Evolutionary conservation across 2,113 vertebrate genomes (phyloP).

Genomic region (Mormyrus lacerda): DNA sequence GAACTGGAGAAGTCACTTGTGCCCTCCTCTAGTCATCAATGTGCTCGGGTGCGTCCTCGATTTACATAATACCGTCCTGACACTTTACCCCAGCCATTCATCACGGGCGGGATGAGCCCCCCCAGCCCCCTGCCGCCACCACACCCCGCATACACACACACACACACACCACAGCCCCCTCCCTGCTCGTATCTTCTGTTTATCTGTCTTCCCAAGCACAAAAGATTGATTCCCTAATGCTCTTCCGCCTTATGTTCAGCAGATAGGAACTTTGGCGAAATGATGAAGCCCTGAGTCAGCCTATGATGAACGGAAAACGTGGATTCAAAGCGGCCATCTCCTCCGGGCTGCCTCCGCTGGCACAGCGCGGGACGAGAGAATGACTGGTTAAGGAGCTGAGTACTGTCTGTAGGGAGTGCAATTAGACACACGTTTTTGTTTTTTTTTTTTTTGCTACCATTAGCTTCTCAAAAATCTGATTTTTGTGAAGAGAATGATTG

Average conservation of each 20-base stretch:
- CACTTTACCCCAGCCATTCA: slow-evolving; percentile 91
- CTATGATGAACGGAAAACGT: slow-evolving; percentile 77
- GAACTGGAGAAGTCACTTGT: slow-evolving; percentile 59
- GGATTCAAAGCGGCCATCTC: slow-evolving; percentile 71
- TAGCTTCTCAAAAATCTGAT: slow-evolving; percentile 61
- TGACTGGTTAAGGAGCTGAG: slow-evolving; percentile 74
- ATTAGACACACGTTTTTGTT: slow-evolving; percentile 73
- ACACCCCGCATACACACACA: not conserved
- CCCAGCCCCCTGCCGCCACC: slow-evolving; percentile 43
- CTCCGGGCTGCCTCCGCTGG: slow-evolving; percentile 46
- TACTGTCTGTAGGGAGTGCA: slow-evolving; percentile 68
- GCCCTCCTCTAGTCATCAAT: slow-evolving; percentile 89
- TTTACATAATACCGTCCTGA: slow-evolving; percentile 98
- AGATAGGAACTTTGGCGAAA: slow-evolving; percentile 82
- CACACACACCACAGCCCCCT: slow-evolving; percentile 61
- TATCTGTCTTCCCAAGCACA: slow-evolving; percentile 69
- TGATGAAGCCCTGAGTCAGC: slow-evolving; percentile 71
- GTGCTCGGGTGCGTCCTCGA: slow-evolving; percentile 85
- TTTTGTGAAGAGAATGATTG: slow-evolving; percentile 52
- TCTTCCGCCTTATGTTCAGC: slow-evolving; percentile 77
- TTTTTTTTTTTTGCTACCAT: slow-evolving; percentile 67
- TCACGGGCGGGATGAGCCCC: slow-evolving; percentile 68
- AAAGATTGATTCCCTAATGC: slow-evolving; percentile 81
- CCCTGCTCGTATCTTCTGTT: slow-evolving; percentile 67
- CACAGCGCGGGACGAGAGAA: slow-evolving; percentile 54